Evolutionary conservation across 37 sponge, comb jelly and placozoan genomes (phyloP), one percentile per base, ranked within the genome.

Genomic region (Halisarca cf. caerulea): DNA sequence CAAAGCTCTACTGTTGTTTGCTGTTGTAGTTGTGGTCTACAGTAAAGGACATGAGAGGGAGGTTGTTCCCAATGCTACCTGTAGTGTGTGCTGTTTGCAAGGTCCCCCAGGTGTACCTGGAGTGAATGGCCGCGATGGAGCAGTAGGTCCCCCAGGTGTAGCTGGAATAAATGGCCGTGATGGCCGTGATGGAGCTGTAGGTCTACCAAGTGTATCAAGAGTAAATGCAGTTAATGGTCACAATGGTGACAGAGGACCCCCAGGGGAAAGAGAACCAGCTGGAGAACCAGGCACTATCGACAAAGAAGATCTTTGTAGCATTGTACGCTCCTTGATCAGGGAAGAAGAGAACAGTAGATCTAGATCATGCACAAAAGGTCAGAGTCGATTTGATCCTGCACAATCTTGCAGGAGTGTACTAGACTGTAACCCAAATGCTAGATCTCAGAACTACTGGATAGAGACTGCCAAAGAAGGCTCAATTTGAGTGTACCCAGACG

Each of bases 391-490:
- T 34, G 30, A 30, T 34, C 69, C 69, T 32, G 35, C 69, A 27
- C 17, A 27, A 27, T 68, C 69, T 3, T 68, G 69, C 30, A 1
- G 69, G n/a, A 2, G 17, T 18, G 30, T 68, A 3, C 69, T 68
- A 3, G 33, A n/a, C 27, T 68, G 69, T 30, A 68, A 68, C 33
- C 69, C 69, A 34, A 34, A 6, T 6, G 32, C 69, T 34, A 18
- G 32, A 30, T 68, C 69, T 68, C 35, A 34, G 35, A 34, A 68
- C 69, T 68, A 68, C 69, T 68, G 69, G 69, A 68, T 68, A 1
- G 3, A 3, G 35, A 68, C 30, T 68, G 69, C 25, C 23, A 2
- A 9, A 6, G 25, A 59, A n/a, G n/a, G n/a, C n/a, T n/a, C n/a
- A n/a, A 47, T 14, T 47, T 11, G 11, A 47, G 11, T 47, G 51